These are phyloP conservation scores for Agrenia bidenticulata DNA, from an alignment of 2,888 invertebrate species.

Conservation along the genomic window DNA sequence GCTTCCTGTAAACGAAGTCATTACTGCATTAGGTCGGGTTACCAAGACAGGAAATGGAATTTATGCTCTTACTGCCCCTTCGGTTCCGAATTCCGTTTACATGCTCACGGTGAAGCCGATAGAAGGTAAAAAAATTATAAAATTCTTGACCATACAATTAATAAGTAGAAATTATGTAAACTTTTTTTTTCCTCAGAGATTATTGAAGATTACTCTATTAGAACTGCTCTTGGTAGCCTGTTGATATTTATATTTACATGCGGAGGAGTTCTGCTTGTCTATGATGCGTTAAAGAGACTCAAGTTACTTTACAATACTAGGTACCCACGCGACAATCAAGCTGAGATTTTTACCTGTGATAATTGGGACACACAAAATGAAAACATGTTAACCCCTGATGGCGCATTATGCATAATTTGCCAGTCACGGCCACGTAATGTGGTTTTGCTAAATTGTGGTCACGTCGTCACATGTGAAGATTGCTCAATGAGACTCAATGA, in stretches of 20 bases:
- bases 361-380: not conserved
- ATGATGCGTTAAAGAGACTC: constrained; percentile 11
- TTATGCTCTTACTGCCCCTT: constrained; percentile 17
- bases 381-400: not conserved
- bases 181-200: constrained; percentile 2
- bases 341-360: not conserved
- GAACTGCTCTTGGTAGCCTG: constrained; percentile 1
- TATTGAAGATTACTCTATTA: constrained; percentile 3
- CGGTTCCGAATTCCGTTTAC: constrained; percentile 1
- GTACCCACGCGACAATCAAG: not conserved
- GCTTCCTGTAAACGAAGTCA: constrained; percentile 13
- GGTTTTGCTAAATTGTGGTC: constrained; percentile 10
- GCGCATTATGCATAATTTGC: constrained; percentile 11
- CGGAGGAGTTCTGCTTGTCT: constrained; percentile 11
- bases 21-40: constrained; percentile 20
- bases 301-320: not conserved
- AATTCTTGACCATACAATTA: no score
- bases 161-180: no score
- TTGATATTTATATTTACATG: constrained; percentile 3
- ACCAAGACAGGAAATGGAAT: not conserved
- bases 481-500: constrained; percentile 1
- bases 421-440: constrained; percentile 15
- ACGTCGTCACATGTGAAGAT: constrained; percentile 13
- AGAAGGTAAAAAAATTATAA: constrained; percentile 16
- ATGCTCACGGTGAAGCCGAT: constrained; percentile 3